Evolutionary conservation across 2,113 vertebrate species (phyloP), one percentile per base, ranked within the genome.

Genomic region (Poeciliopsis occidentalis): DNA sequence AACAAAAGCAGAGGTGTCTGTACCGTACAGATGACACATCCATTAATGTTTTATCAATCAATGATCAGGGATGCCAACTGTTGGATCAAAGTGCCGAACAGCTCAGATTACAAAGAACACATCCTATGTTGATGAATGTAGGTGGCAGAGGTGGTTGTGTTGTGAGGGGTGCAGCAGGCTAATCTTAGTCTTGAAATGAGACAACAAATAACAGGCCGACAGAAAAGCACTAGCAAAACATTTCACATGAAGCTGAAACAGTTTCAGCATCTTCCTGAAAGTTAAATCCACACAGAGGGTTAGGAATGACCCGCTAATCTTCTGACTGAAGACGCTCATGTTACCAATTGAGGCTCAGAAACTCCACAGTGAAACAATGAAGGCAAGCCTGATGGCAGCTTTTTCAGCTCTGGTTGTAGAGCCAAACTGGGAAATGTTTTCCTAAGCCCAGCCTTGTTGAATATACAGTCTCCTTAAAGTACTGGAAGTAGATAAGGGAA

Each of bases 1-100:
- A 88, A 79, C 67, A 37, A 76, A 79, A 65, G 64, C n/a, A 32
- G 47, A 71, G 82, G 73, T 85, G 76, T 92, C 83, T 4, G 8
- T 82, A 72, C 83, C 80, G 64, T 30, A 31, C 81, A 82, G 74
- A 84, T 86, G 87, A 63, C 70, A 27, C 27, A 73, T 34, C 79
- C 87, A 86, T 92, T 79, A 89, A 92, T 89, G 71, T 91, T 92
- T 90, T 69, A 93, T 88, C 86, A 70, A 86, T 79, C 64, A 82
- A 71, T 57, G 80, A 87, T 81, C 78, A 13, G 44, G 73, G 68
- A 71, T 79, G 75, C 64, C 30, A 82, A 87, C 64, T 70, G 76
- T 84, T 82, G 70, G 78, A 79, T 67, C 64, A 31, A 41, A 69
- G 39, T 71, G 72, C 71, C 71, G 67, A 71, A 22, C 37, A 1